Percentiles rank a stretch among this genome's conserved stretches.
These are phyloP conservation scores for Trinorchestia longiramus DNA, from an alignment of 1,140 invertebrate species.

Conservation along the genomic window DNA sequence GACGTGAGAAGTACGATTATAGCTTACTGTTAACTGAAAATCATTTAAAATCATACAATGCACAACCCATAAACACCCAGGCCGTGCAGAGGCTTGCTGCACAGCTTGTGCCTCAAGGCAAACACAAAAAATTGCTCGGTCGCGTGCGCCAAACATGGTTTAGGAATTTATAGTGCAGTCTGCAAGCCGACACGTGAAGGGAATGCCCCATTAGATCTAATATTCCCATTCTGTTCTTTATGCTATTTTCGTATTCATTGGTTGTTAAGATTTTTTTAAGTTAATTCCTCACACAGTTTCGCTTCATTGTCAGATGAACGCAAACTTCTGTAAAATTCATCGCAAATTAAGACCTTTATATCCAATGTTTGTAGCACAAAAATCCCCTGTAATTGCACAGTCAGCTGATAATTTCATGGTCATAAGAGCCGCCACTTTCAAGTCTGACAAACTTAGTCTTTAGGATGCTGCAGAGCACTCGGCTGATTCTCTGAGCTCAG, in stretches of 20 bases:
- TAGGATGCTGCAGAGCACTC: neutral
- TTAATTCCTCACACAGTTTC: neutral
- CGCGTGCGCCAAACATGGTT: neutral
- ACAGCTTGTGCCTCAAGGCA: neutral
- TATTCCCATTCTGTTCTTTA: neutral
- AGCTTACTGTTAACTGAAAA: neutral
- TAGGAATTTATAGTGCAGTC: neutral
- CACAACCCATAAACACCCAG: neutral
- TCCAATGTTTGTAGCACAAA: neutral
- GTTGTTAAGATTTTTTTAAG: neutral
- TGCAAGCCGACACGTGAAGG: neutral
- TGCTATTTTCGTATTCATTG: neutral
- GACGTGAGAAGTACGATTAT: neutral
- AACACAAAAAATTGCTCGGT: neutral
- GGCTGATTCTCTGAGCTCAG: neutral
- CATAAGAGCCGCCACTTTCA: neutral
- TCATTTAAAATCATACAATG: neutral
- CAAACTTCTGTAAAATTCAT: neutral
- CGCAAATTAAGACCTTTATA: neutral
- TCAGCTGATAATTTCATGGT: neutral
- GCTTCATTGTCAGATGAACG: neutral
- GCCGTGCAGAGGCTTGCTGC: neutral
- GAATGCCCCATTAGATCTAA: neutral
- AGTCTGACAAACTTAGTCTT: neutral
- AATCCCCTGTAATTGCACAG: neutral